Evolutionary conservation across 2,888 invertebrate species (phyloP), one percentile per base, ranked within the genome.

Genomic region (Pseudococcus longispinus): DNA sequence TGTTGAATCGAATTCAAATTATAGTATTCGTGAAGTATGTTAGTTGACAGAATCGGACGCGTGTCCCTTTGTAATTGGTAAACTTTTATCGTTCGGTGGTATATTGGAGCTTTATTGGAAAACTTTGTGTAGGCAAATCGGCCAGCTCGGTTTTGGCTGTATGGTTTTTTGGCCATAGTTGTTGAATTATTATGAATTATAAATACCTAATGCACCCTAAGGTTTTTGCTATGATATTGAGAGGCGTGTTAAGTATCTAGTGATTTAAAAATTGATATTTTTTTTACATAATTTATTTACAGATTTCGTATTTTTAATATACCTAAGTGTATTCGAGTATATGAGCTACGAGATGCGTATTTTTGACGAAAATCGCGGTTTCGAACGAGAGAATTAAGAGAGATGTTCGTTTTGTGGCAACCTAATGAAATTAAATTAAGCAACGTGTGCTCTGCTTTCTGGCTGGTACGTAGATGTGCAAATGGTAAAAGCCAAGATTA

Each of bases 51-150:
- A 80, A 42, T 42, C 42, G 77, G 77, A 80, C 77, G 37, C 77
- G 32, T 80, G 77, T 80, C 77, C 77, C 8, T 70, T 70, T 42
- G 42, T 80, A 80, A 80, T 80, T 80, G 77, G 77, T 80, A 80
- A 80, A 80, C 77, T 80, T 80, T 80, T 80, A 80, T 29, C 42
- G 77, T 37, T 18, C 32, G 42, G 42, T 80, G 37, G 37, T 37
- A 37, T 37, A 42, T 80, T 18, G 77, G 42, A 80, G 20, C 37
- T 80, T 80, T 80, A 80, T 80, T 80, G 77, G 42, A 80, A 80
- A 80, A 80, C 77, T 80, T 80, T 37, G 11, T 26, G 1, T 32
- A 29, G 60, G 5, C 23, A 70, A 70, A 70, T 32, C 29, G 70
- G 26, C 15, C 29, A 70, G 70, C 18, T 26, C 26, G 18, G 26